These are phyloP conservation scores for Gavia stellata DNA, from an alignment of 2,113 vertebrate species.

Conservation along the genomic window DNA sequence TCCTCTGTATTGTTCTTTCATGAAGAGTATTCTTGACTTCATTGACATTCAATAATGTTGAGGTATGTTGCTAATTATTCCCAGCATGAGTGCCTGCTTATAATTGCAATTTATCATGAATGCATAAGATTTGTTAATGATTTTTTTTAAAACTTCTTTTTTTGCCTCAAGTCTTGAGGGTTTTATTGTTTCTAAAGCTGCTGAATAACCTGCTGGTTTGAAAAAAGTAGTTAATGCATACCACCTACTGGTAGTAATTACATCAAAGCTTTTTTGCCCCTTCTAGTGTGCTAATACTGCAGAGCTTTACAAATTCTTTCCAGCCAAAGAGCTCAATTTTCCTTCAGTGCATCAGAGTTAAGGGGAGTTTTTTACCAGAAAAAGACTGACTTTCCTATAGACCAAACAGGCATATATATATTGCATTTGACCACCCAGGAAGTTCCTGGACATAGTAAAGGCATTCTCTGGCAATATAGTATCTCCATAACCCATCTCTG, in stretches of 20 bases:
- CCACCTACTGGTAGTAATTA: slow-evolving; percentile 59
- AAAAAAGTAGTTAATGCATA: slow-evolving; percentile 61
- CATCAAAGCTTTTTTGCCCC: slow-evolving; percentile 36
- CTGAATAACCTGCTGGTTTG: slow-evolving; percentile 36
- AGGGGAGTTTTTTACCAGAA: not conserved
- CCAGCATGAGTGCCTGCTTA: slow-evolving; percentile 46
- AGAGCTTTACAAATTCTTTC: not conserved
- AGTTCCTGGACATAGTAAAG: not conserved
- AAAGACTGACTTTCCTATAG: not conserved
- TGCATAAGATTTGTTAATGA: slow-evolving; percentile 46
- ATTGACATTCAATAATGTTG: slow-evolving; percentile 66
- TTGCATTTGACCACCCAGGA: not conserved
- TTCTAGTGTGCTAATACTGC: not conserved
- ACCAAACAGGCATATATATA: not conserved
- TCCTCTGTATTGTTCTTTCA: slow-evolving; percentile 47
- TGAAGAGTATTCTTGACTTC: slow-evolving; percentile 57
- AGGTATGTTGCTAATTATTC: slow-evolving; percentile 68
- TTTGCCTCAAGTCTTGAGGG: not conserved
- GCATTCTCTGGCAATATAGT: not conserved
- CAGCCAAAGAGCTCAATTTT: not conserved
- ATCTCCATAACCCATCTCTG: not conserved
- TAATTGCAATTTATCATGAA: slow-evolving; percentile 62
- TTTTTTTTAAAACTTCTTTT: slow-evolving; percentile 16
- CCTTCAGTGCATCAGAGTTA: not conserved
- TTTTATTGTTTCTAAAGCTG: slow-evolving; percentile 60